A percentile compares a stretch with the other conserved stretches of the same genome.
Evolutionary conservation across 2,113 vertebrate species (phyloP).

Genomic region (Callipepla californica): DNA sequence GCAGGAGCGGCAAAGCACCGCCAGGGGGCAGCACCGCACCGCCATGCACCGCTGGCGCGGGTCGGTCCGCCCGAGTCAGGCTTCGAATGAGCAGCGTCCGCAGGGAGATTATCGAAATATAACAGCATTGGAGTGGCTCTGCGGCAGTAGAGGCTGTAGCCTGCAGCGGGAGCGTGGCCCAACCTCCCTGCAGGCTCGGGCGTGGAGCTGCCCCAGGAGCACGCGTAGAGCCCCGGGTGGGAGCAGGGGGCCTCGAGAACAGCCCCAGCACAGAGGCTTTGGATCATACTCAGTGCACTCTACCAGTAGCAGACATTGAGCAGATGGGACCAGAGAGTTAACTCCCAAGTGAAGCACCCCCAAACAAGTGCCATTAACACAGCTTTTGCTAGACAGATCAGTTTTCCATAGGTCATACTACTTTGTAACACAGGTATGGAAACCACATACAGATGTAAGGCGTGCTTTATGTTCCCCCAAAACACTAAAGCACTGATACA

Average conservation of each 20-base stretch:
- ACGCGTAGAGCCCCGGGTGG: rapidly evolving
- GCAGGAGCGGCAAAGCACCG: neutral
- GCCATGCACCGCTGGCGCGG: neutral
- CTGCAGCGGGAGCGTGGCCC: neutral
- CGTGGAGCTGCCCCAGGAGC: neutral
- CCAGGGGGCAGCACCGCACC: neutral
- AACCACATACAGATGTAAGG: neutral
- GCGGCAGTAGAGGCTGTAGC: too few relatives aligned
- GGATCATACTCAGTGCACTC: neutral
- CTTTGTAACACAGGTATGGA: neutral
- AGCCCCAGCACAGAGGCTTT: neutral
- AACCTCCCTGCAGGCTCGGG: neutral
- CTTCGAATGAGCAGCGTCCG: rapidly evolving
- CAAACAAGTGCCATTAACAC: neutral
- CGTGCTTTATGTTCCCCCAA: neutral
- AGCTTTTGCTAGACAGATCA: neutral
- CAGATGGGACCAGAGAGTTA: neutral
- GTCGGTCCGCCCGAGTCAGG: too few relatives aligned
- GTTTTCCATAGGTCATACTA: neutral
- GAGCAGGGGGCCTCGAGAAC: neutral
- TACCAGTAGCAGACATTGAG: neutral
- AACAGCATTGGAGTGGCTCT: too few relatives aligned
- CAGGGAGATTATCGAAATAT: rapidly evolving
- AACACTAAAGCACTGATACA: rapidly evolving
- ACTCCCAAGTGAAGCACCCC: neutral